A percentile compares a stretch with the other conserved stretches of the same genome.
These are phyloP conservation scores for Cladopsammia gracilis DNA, from an alignment of 64 coral and sea anemone genomes.

Conservation along the genomic window DNA sequence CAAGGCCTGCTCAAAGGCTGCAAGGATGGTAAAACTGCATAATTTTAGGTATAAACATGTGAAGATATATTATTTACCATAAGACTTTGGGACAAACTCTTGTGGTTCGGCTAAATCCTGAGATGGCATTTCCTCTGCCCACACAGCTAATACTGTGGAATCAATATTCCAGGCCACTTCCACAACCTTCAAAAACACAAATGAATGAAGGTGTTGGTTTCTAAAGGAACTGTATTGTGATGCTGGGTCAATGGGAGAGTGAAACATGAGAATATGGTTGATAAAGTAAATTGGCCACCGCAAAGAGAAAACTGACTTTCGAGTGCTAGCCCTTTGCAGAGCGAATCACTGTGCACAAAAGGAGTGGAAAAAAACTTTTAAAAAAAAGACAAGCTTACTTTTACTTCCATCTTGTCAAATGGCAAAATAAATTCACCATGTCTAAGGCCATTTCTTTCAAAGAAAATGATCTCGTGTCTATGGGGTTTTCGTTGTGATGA, in stretches of 20 bases:
- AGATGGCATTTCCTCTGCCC: conserved; percentile 70
- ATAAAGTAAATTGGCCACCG: too few relatives aligned
- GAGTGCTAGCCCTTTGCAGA: too few relatives aligned
- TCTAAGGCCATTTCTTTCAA: conserved; percentile 94
- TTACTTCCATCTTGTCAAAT: conserved; percentile 79
- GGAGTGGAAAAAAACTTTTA: background rate
- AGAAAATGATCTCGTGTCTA: conserved; percentile 93
- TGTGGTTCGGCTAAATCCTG: conserved; percentile 1
- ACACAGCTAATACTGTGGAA: conserved; percentile 79
- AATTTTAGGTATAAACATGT: too few relatives aligned
- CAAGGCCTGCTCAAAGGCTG: too few relatives aligned
- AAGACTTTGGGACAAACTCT: conserved; percentile 76
- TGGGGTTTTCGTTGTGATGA: conserved; percentile 90
- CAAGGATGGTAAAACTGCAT: too few relatives aligned
- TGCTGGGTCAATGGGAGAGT: background rate
- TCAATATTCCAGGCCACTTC: conserved; percentile 88
- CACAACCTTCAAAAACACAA: conserved; percentile 71
- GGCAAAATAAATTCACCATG: conserved; percentile 95
- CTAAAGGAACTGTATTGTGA: too few relatives aligned
- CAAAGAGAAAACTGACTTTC: too few relatives aligned
- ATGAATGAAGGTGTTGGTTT: background rate
- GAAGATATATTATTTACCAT: conserved; percentile 49
- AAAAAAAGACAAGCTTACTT: conserved; percentile 29
- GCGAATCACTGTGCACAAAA: background rate
- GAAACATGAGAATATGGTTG: background rate